Base-by-base conservation (phyloP, 2,113 vertebrate species). In the Ophiodon elongatus region DNA sequence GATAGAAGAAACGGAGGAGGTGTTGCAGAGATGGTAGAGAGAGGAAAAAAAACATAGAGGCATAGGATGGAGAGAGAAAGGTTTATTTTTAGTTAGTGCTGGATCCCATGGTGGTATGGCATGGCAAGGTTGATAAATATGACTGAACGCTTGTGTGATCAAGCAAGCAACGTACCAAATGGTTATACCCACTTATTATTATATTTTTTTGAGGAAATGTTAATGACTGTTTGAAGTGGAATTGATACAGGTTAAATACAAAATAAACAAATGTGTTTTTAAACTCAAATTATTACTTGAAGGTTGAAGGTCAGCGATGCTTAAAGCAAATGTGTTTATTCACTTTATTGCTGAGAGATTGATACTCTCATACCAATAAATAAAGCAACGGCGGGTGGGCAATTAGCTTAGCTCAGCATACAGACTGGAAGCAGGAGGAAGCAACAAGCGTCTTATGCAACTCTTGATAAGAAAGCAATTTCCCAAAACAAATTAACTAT, bases 31-130 rank as follows among this genome's bases (percentile, higher is more conserved):
- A 74, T 31, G 13, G 59, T 50, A 4, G 29, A 65, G 43, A 54
- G 52, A 72, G 66, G 75, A 15, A 64, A 13, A 56, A 9, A 41
- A 27, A 79, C 25, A 64, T n/a, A 41, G n/a, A 59, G 23, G 59
- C 19, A 35, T 15, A 47, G 29, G 35, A 73, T 54, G n/a, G 70
- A 59, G 71, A 77, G 41, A 27, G 45, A 80, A 25, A 73, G 54
- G 35, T 66, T 70, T 84, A 65, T 71, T 82, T 82, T 83, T 70
- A 85, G 80, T 86, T 84, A 54, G 45, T n/a, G 65, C 19, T 72
- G 27, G 27, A 73, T 83, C 50, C 41, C 45, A 33, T 35, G 2
- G 54, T 77, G 67, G 21, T 72, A 21, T 66, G 57, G 21, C 52
- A 59, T 65, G 62, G 70, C 39, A 66, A 75, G n/a, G 14, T 57